A percentile compares a stretch with the other conserved stretches of the same genome.
Evolutionary conservation across 2,113 vertebrate species (phyloP).

Genomic region (Numida meleagris): DNA sequence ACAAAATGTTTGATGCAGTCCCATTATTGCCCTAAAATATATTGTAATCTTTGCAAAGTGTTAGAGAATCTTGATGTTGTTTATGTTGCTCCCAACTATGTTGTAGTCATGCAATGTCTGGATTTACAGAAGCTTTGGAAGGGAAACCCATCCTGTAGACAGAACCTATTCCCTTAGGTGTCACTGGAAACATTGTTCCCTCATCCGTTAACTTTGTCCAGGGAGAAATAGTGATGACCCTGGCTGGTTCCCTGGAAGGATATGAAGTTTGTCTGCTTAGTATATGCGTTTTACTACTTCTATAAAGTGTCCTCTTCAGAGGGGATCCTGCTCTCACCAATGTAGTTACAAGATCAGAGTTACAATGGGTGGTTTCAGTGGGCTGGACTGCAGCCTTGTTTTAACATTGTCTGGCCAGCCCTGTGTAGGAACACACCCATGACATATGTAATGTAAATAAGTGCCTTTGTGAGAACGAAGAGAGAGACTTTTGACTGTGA

Average conservation of each 20-base stretch:
- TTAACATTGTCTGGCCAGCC: neutral
- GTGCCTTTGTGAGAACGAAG: neutral
- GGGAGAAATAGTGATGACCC: rapidly evolving
- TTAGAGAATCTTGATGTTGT: neutral
- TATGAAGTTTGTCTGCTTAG: neutral
- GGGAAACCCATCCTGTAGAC: neutral
- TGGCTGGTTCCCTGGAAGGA: neutral
- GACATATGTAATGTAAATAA: neutral
- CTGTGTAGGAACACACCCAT: neutral
- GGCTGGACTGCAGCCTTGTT: neutral
- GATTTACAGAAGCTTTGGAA: neutral
- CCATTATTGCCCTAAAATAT: neutral
- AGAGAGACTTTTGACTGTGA: neutral
- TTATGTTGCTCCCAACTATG: neutral
- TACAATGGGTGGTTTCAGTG: neutral
- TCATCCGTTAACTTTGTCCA: neutral
- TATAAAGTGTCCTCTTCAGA: neutral
- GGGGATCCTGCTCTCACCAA: neutral
- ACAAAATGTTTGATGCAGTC: neutral
- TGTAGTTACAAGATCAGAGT: neutral
- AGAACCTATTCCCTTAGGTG: neutral
- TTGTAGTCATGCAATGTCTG: neutral
- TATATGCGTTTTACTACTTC: neutral
- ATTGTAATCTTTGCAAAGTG: neutral
- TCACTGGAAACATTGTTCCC: neutral